Conservation (phyloP, 1,140 invertebrate genomes). For the Zaprionus vittiger region DNA sequence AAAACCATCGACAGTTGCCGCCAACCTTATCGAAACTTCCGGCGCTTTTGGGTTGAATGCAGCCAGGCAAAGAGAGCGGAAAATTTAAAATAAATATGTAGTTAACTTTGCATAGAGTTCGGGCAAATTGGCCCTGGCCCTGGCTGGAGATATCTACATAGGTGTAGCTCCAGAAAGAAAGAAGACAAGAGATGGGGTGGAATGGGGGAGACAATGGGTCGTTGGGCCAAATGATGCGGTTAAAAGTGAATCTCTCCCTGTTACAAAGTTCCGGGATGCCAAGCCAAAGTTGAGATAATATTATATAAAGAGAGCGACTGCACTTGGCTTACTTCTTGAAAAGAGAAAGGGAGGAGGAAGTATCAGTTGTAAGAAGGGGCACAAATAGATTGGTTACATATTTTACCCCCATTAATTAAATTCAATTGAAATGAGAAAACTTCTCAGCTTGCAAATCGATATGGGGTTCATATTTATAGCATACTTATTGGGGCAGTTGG, state of each 20-base stretch:
- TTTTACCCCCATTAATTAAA: not conserved
- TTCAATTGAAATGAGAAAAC: slow-evolving; percentile 1
- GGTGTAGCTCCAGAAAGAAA: not conserved
- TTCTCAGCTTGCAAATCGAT: not conserved
- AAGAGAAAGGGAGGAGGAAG: not conserved
- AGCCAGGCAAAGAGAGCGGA: slow-evolving; percentile 57
- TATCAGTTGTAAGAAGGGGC: not conserved
- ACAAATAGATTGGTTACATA: not conserved
- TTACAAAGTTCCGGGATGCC: slow-evolving; percentile 37
- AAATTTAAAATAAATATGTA: slow-evolving; percentile 76
- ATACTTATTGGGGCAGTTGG: not conserved
- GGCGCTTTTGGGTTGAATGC: slow-evolving; percentile 57
- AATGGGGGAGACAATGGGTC: not conserved
- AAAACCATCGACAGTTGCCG: slow-evolving; percentile 7
- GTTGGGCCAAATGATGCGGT: slow-evolving; percentile 48
- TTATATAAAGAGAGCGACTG: slow-evolving; percentile 27
- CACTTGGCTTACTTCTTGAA: slow-evolving; percentile 3
- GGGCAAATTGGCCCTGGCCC: slow-evolving; percentile 28
- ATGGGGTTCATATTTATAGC: not conserved
- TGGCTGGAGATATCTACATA: slow-evolving; percentile 12
- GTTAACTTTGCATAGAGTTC: slow-evolving; percentile 39
- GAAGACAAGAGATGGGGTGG: too few relatives aligned
- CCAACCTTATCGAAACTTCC: slow-evolving; percentile 72
- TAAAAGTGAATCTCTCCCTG: slow-evolving; percentile 35
- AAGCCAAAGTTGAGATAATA: slow-evolving; percentile 36